A percentile compares a stretch with the other conserved stretches of the same genome.
Evolutionary conservation across 2,113 vertebrate species (phyloP).

Genomic region (Solea solea): DNA sequence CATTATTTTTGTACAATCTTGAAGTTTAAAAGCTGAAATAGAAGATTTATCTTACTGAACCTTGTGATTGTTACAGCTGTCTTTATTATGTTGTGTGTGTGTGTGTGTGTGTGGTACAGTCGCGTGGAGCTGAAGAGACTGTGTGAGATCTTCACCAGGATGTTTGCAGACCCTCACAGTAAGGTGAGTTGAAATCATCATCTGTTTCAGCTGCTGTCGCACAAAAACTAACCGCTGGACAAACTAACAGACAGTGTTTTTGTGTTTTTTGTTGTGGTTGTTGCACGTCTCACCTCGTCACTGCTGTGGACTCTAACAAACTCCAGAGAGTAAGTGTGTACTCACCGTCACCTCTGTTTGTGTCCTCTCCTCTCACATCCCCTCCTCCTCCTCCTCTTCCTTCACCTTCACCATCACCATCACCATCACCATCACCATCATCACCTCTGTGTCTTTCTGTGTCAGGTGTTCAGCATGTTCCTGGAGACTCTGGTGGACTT

Average conservation of each 20-base stretch:
- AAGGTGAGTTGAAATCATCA: slow-evolving; percentile 80
- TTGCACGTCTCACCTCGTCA: slow-evolving; percentile 54
- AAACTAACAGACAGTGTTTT: slow-evolving; percentile 40
- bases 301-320: slow-evolving; percentile 56
- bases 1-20: no score
- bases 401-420: not conserved
- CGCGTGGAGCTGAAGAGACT: slow-evolving; percentile 95
- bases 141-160: slow-evolving; percentile 96
- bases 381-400: slow-evolving; percentile 14
- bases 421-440: not conserved
- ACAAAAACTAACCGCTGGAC: slow-evolving; percentile 27
- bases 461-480: slow-evolving; percentile 97
- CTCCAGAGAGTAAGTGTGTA: slow-evolving; percentile 77
- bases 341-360: not conserved
- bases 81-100: no score
- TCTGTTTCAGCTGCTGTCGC: no score
- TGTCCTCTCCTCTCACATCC: not conserved
- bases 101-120: slow-evolving; percentile 76
- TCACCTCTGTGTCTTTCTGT: slow-evolving; percentile 33
- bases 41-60: no score
- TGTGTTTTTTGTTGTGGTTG: slow-evolving; percentile 49
- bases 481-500: slow-evolving; percentile 95
- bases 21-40: no score
- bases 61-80: no score
- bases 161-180: slow-evolving; percentile 96